Base-by-base conservation (phyloP, 1,140 invertebrate species). In the Formica selysi region DNA sequence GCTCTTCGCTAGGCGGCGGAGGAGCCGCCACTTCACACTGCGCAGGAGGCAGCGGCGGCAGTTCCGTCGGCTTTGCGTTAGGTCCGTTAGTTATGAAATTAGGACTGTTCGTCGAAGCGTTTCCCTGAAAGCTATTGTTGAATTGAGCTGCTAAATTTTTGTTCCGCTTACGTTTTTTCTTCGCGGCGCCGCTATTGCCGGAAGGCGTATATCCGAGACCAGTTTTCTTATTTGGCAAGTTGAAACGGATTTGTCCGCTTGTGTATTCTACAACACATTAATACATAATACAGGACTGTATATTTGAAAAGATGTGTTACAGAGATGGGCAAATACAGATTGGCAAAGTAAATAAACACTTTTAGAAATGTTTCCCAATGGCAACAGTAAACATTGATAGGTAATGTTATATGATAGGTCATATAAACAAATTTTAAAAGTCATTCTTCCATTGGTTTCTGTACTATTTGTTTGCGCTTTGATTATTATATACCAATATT, bases 91-190 rank as follows among this genome's bases (percentile, higher is more conserved):
- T 68, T 7, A 92, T 85, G 84, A 91, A 93, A 51, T 51, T 51
- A 13, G 54, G 26, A 83, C 85, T 87, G 62, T 91, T 92, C 32
- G 91, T 92, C 83, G 83, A 62, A 87, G 84, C 92, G 76, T 91
- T 95, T 91, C 87, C 93, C 93, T 91, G 95, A 93, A 94, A 95
- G 94, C 88, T 96, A 95, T 93, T 95, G 94, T 93, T 96, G 93
- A 92, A 96, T 96, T 95, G 94, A 68, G 94, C 93, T 26, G 92
- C 93, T 62, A 93, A 86, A 92, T 97, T 97, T 93, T 97, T 97
- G 87, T 97, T 97, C 89, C 96, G 96, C 93, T 97, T 97, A 80
- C 97, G 96, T 92, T 97, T 97, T 94, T 97, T 97, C 95, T 97
- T 97, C 8, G 96, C 95, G 32, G 95, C 95, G 65, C 96, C 96